phyloP scores from a whole-genome alignment of 2,113 vertebrate genomes.

The Protobothrops mucrosquamatus region DNA sequence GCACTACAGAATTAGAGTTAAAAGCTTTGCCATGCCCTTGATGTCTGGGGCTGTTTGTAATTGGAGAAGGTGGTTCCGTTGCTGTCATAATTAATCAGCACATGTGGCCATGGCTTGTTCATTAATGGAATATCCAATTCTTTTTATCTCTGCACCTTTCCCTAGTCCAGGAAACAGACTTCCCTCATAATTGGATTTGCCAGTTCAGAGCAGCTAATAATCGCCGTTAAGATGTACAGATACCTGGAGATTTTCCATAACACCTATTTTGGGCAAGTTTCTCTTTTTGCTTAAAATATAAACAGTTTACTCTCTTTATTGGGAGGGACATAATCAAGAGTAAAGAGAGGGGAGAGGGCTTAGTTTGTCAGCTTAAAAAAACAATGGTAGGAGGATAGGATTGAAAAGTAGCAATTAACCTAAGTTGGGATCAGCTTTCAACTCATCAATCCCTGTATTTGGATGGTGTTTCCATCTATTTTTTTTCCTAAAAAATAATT shows the following conservation, averaged over 20 bases:
- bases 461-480: background rate
- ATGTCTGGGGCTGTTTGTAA: conserved; percentile 25
- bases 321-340: no score
- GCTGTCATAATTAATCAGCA: conserved; percentile 13
- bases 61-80: background rate
- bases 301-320: background rate
- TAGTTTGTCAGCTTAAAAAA: background rate
- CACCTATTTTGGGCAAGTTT: conserved; percentile 2
- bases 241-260: conserved; percentile 35
- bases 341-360: background rate
- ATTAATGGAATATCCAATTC: conserved; percentile 21
- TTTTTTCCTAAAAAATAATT: background rate
- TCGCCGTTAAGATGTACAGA: conserved; percentile 5
- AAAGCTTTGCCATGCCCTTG: conserved; percentile 13
- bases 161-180: conserved; percentile 22
- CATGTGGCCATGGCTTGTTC: background rate
- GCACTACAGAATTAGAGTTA: background rate
- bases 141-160: conserved; percentile 15
- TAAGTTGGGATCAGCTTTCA: background rate
- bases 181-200: conserved; percentile 31
- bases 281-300: background rate
- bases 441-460: background rate
- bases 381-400: background rate
- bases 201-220: conserved; percentile 3
- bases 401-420: background rate